Evolutionary conservation across 2,888 invertebrate genomes (phyloP).

Genomic region (Seira ritae): DNA sequence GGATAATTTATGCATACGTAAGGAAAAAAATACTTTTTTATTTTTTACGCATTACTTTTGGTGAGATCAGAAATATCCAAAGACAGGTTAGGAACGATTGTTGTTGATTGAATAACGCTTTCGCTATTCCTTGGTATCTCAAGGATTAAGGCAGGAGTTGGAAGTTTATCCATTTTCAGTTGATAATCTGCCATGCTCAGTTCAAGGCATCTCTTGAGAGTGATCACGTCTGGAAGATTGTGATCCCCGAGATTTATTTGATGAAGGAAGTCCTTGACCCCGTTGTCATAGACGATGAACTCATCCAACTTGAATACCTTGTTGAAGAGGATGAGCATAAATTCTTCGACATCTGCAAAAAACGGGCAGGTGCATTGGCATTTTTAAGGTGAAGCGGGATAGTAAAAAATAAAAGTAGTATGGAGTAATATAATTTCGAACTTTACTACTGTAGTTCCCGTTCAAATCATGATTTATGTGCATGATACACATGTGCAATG

Average conservation of each 20-base stretch:
- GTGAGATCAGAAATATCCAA: slow-evolving; percentile 57
- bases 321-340: slow-evolving; percentile 66
- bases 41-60: slow-evolving; percentile 31
- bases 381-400: too few relatives aligned
- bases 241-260: slow-evolving; percentile 66
- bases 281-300: slow-evolving; percentile 65
- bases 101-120: slow-evolving; percentile 64
- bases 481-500: too few relatives aligned
- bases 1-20: too few relatives aligned
- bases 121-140: slow-evolving; percentile 63
- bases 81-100: slow-evolving; percentile 63
- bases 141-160: slow-evolving; percentile 62
- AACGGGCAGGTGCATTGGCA: too few relatives aligned
- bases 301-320: slow-evolving; percentile 65
- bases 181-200: slow-evolving; percentile 64
- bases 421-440: too few relatives aligned
- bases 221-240: slow-evolving; percentile 57
- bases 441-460: too few relatives aligned
- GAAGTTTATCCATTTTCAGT: slow-evolving; percentile 56
- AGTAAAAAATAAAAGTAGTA: too few relatives aligned
- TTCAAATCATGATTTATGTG: too few relatives aligned
- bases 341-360: slow-evolving; percentile 66
- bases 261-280: slow-evolving; percentile 61
- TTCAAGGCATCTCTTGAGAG: slow-evolving; percentile 58
- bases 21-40: not conserved